Evolutionary conservation across 2,888 invertebrate species (phyloP), one percentile per base, ranked within the genome.

Genomic region (Tenthredo distinguenda): DNA sequence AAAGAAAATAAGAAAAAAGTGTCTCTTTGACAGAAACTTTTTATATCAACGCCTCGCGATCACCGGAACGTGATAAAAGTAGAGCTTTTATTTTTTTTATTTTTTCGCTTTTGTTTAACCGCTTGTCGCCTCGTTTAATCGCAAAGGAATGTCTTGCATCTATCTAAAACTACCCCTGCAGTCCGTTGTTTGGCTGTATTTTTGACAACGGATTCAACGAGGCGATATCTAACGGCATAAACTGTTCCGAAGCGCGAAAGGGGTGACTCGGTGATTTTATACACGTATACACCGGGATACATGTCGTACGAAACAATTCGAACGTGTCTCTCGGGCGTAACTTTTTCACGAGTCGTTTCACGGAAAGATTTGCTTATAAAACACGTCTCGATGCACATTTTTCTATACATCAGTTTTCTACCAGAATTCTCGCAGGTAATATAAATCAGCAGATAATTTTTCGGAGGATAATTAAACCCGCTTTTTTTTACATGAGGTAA

Each of bases 181-280:
- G 37, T 40, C 81, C 31, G 81, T 81, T 81, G 82, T 83, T 83
- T 43, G 21, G 31, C 31, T 58, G 83, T 65, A 68, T 83, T 83
- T 83, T 83, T 47, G 77, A 83, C 83, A 83, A 83, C 68, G 47
- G 83, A 83, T 31, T 83, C 68, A 83, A 83, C 83, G 83, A 83
- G 83, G 21, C 83, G 83, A 47, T 18, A 68, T 47, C 68, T 83
- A 83, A 83, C 47, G 83, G 34, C 12, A 71, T 83, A 83, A 83
- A 71, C 83, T 83, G 68, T 83, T 83, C 26, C 65, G 68, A 68
- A 83, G 43, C 37, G 83, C 21, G 47, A 62, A 62, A 47, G 68
- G 68, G 68, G 83, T 34, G 68, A 68, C 65, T 47, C 43, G 55
- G 34, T 58, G 58, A 77, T 31, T 74, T 6, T 21, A 68, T 68